Evolutionary conservation across 2,797 vertebrate species (phyloP), one percentile per base, ranked within the genome.

Genomic region (Sebastes matsubarae): DNA sequence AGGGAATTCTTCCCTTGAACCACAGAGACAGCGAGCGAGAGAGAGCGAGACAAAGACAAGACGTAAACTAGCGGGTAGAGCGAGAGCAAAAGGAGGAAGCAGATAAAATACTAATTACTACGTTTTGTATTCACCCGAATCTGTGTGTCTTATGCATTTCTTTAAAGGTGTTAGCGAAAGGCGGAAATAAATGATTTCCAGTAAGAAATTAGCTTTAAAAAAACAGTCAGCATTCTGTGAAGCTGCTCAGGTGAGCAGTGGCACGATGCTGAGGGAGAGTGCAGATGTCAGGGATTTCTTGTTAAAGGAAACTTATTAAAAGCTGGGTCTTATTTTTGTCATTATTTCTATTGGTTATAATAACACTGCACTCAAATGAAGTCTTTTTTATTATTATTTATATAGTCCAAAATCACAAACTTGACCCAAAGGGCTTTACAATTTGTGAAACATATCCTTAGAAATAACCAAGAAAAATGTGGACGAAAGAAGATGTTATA

Each of bases 81-180:
- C 8, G 2, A 72, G 64, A 82, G 81, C 16, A 22, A 71, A 60
- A 54, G 30, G 82, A 52, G 30, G 69, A 65, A 46, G 46, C 34
- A 78, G 89, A 87, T 89, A 85, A 88, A 86, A 89, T 83, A 84
- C 86, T 85, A 90, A 91, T 90, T 87, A 87, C 82, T 29, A 12
- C 20, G 63, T 72, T 89, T 78, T 88, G 59, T 75, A 60, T 77
- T 85, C 82, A 50, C 18, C 46, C 2, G 18, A 81, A 81, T 72
- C 76, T 68, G 32, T 64, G 57, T 12, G 77, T 63, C 65, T 80
- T 50, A 14, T 46, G 34, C 34, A 36, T 82, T 86, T 81, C 60
- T 80, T 85, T 68, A 89, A 88, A 87, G 64, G 71, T 57, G 46
- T 81, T 79, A 30, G 59, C 57, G 18, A 29, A 29, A 72, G 75